A percentile compares a stretch with the other conserved stretches of the same genome.
These are phyloP conservation scores for Calephelis nemesis DNA, from an alignment of 1,140 invertebrate genomes.

Conservation along the genomic window DNA sequence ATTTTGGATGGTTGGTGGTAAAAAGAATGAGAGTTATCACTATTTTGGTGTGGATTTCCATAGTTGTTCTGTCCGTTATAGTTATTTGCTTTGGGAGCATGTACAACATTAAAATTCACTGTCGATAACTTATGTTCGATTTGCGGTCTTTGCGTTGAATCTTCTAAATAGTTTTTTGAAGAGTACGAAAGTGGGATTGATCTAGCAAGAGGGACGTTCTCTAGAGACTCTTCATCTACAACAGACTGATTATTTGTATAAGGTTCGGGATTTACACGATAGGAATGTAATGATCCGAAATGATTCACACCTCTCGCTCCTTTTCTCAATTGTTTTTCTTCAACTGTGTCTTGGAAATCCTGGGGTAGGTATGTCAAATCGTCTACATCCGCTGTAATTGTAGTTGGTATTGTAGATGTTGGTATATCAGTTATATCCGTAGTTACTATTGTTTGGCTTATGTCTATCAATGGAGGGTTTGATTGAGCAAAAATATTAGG, in stretches of 20 bases:
- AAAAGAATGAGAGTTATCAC: conserved; percentile 79
- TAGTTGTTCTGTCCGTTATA: conserved; percentile 76
- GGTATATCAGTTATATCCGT: conserved; percentile 26
- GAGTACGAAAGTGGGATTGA: conserved; percentile 51
- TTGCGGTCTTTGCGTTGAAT: conserved; percentile 42
- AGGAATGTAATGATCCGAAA: conserved; percentile 48
- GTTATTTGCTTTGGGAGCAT: conserved; percentile 29
- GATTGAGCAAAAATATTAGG: conserved; percentile 18
- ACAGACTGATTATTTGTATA: conserved; percentile 46
- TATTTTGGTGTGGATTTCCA: conserved; percentile 51
- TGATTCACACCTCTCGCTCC: conserved; percentile 46
- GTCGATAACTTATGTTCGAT: conserved; percentile 55
- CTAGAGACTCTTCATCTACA: conserved; percentile 44
- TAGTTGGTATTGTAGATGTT: conserved; percentile 32
- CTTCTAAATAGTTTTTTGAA: conserved; percentile 53
- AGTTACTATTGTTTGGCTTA: conserved; percentile 26
- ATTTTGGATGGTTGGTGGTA: conserved; percentile 83
- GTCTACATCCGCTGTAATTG: conserved; percentile 35
- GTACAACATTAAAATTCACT: conserved; percentile 66
- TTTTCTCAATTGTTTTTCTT: conserved; percentile 71
- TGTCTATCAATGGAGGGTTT: conserved; percentile 28
- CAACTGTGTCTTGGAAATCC: conserved; percentile 58
- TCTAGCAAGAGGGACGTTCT: conserved; percentile 52
- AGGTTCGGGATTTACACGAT: conserved; percentile 30
- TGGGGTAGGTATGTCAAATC: conserved; percentile 44